Evolutionary conservation across 2,888 invertebrate species (phyloP).

Genomic region (Pasiphila rectangulata): DNA sequence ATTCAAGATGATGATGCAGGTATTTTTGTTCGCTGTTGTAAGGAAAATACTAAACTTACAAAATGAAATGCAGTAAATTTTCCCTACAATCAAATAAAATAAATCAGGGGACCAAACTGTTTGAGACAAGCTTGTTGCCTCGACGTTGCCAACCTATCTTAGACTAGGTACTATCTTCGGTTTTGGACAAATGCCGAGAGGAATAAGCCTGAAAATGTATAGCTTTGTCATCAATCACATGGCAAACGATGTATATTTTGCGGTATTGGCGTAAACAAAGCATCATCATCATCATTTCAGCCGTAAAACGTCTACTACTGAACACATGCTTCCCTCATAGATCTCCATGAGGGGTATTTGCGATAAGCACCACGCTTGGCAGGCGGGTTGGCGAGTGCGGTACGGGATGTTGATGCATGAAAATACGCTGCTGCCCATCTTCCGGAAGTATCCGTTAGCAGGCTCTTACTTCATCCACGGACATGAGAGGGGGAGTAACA

Average conservation of each 20-base stretch:
- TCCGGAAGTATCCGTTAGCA: no score
- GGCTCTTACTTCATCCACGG: no score
- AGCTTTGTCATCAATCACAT: background rate
- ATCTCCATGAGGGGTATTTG: no score
- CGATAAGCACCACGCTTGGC: no score
- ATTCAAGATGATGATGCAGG: background rate
- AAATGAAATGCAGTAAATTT: background rate
- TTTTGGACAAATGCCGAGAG: constrained; percentile 29
- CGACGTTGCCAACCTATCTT: constrained; percentile 13
- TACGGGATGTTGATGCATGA: no score
- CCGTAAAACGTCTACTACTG: no score
- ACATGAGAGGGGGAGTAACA: no score
- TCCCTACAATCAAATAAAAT: constrained; percentile 7
- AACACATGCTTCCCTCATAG: no score
- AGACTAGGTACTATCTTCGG: constrained; percentile 14
- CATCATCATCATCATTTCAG: no score
- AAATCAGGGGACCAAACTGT: constrained; percentile 9
- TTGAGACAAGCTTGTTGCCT: constrained; percentile 6
- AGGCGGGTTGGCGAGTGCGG: no score
- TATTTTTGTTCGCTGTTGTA: background rate
- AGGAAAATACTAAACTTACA: no score
- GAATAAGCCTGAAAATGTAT: background rate
- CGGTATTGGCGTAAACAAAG: background rate
- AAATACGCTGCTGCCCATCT: no score
- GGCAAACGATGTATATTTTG: background rate